These are phyloP conservation scores for Oedothorax gibbosus DNA, from an alignment of 1,140 invertebrate species.

Conservation along the genomic window DNA sequence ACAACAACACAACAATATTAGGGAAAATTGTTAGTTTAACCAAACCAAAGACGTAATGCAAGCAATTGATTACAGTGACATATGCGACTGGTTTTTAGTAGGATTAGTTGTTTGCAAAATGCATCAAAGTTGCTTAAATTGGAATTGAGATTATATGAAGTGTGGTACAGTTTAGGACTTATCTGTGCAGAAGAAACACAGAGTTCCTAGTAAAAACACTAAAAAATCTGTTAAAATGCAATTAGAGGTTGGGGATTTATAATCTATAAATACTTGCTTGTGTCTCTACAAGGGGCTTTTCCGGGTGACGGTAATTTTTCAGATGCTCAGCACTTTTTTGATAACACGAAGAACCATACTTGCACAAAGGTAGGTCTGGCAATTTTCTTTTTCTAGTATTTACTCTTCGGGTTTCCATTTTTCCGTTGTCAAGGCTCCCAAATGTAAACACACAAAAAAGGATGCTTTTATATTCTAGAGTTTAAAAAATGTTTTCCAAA, in stretches of 20 bases:
- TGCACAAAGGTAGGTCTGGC: slow-evolving; percentile 50
- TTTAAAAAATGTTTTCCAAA: too few species aligned
- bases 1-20: too few species aligned
- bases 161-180: not conserved
- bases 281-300: not conserved
- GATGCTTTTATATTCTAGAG: too few species aligned
- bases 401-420: too few species aligned
- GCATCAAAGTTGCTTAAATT: not conserved
- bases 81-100: too few species aligned
- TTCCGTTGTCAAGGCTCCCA: too few species aligned
- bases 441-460: too few species aligned
- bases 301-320: slow-evolving; percentile 58
- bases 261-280: slow-evolving; percentile 1
- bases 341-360: slow-evolving; percentile 61
- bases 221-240: not conserved
- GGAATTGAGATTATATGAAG: not conserved
- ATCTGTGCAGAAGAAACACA: not conserved
- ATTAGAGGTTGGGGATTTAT: not conserved
- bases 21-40: too few species aligned
- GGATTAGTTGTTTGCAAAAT: not conserved
- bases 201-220: not conserved
- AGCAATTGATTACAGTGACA: too few species aligned
- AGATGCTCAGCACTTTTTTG: slow-evolving; percentile 61
- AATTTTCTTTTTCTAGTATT: slow-evolving; percentile 14
- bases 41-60: too few species aligned